Percentiles rank a stretch among this genome's conserved stretches.
phyloP scores from a whole-genome alignment of 2,888 invertebrate genomes.

The Aquatica leii region DNA sequence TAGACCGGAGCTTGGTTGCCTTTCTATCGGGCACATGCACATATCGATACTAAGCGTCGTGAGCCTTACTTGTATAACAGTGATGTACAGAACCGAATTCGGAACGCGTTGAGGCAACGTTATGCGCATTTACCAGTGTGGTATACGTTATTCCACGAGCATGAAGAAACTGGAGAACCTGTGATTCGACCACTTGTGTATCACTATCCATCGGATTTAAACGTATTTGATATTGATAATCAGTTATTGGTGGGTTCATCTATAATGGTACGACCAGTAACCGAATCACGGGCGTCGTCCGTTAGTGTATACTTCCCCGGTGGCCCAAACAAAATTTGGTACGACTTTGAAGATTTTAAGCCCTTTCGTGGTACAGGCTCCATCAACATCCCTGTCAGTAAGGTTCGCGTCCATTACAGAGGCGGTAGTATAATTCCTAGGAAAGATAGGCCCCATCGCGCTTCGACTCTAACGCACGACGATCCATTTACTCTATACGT shows the following conservation, averaged over 20 bases:
- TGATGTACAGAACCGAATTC: constrained; percentile 72
- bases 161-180: constrained; percentile 83
- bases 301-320: constrained; percentile 90
- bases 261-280: constrained; percentile 85
- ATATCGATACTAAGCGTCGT: constrained; percentile 94
- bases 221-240: constrained; percentile 83
- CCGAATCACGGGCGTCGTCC: constrained; percentile 76
- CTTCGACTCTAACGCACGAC: constrained; percentile 83
- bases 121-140: constrained; percentile 91
- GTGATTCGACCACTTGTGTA: constrained; percentile 91
- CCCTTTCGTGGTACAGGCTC: constrained; percentile 66
- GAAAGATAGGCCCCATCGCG: constrained; percentile 87
- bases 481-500: constrained; percentile 95
- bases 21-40: constrained; percentile 96
- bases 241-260: constrained; percentile 81
- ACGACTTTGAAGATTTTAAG: constrained; percentile 83
- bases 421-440: constrained; percentile 91
- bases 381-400: constrained; percentile 72
- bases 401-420: constrained; percentile 93
- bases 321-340: constrained; percentile 78
- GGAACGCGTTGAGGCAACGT: constrained; percentile 78
- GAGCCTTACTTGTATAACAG: constrained; percentile 95
- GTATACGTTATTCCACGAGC: constrained; percentile 93
- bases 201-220: constrained; percentile 84
- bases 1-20: constrained; percentile 92